Evolutionary conservation across 2,888 invertebrate species (phyloP).

Genomic region (Phyllotreta striolata): DNA sequence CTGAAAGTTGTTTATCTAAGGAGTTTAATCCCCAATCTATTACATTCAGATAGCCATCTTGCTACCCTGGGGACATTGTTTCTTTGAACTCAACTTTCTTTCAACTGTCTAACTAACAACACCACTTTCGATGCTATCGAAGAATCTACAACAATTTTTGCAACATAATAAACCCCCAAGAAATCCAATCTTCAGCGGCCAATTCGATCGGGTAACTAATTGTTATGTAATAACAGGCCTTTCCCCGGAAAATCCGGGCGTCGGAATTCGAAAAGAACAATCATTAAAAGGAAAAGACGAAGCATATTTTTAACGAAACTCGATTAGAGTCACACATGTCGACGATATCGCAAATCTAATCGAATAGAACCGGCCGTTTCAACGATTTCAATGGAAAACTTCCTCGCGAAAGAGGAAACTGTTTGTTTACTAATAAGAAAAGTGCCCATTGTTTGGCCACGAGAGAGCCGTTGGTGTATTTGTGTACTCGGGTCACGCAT

Average conservation of each 20-base stretch:
- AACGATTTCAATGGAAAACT: constrained; percentile 26
- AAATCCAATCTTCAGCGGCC: too few relatives aligned
- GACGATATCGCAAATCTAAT: constrained; percentile 15
- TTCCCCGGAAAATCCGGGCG: background rate
- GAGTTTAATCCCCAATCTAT: constrained; percentile 20
- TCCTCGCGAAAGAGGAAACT: constrained; percentile 28
- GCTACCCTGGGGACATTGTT: constrained; percentile 15
- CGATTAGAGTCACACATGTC: constrained; percentile 22
- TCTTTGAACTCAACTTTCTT: constrained; percentile 13
- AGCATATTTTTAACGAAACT: constrained; percentile 16
- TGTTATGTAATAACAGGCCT: too few relatives aligned
- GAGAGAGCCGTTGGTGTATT: constrained; percentile 25
- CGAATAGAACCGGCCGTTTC: constrained; percentile 15
- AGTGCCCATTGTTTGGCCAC: constrained; percentile 30
- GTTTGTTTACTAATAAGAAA: constrained; percentile 34
- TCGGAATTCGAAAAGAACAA: background rate
- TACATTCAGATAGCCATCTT: constrained; percentile 9
- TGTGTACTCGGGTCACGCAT: constrained; percentile 31
- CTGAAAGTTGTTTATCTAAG: constrained; percentile 11
- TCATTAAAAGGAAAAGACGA: constrained; percentile 9
- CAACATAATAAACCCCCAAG: too few relatives aligned
- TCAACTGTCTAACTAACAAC: constrained; percentile 1
- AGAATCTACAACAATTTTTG: too few relatives aligned
- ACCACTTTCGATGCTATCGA: background rate
- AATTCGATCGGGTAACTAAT: too few relatives aligned